These are phyloP conservation scores for Aythya baeri DNA, from an alignment of 2,113 vertebrate species.

Conservation along the genomic window DNA sequence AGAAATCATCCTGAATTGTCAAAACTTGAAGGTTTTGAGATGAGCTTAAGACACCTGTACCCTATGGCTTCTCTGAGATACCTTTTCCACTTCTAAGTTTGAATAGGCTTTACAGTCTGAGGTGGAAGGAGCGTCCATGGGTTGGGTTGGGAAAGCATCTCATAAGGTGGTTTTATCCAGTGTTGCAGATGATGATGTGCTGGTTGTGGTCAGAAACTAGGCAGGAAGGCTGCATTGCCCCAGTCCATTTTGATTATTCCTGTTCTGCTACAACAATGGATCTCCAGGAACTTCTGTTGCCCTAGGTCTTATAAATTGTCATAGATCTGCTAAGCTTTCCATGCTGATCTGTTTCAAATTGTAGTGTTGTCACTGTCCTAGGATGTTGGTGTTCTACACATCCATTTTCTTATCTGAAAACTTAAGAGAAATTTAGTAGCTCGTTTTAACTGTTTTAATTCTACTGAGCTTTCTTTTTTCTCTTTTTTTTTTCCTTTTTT, in stretches of 20 bases:
- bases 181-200: background rate
- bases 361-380: background rate
- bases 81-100: background rate
- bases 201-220: background rate
- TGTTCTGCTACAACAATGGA: fast-evolving
- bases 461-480: background rate
- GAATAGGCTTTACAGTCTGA: background rate
- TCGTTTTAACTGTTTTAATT: background rate
- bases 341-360: background rate
- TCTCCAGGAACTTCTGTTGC: background rate
- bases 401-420: background rate
- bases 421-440: background rate
- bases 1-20: background rate
- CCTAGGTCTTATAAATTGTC: background rate
- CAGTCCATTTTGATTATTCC: background rate
- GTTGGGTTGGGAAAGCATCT: background rate
- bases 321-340: background rate
- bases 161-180: background rate
- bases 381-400: background rate
- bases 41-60: background rate
- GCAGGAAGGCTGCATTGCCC: background rate
- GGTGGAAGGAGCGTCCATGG: background rate
- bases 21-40: background rate
- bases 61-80: background rate
- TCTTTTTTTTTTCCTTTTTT: too few species aligned